Conservation (phyloP, 2,888 invertebrate genomes). For the Tachina fera region DNA sequence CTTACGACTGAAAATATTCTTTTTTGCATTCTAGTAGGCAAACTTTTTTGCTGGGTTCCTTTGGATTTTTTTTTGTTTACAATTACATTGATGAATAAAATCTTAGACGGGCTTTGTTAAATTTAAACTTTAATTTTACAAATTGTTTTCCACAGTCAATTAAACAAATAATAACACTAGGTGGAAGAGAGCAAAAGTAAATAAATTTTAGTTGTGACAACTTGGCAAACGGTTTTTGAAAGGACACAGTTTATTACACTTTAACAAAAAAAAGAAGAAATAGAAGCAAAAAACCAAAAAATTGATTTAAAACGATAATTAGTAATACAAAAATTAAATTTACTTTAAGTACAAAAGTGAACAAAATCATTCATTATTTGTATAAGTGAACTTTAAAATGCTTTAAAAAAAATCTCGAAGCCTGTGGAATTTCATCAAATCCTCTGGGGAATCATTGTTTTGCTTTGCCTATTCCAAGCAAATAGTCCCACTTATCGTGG, state of each 20-base stretch:
- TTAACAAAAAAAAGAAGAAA: neutral
- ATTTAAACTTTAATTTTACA: constrained; percentile 63
- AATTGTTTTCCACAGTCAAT: constrained; percentile 61
- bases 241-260: neutral
- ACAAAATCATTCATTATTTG: neutral
- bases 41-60: too few relatives aligned
- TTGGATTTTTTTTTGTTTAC: constrained; percentile 20
- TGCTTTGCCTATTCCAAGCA: too few relatives aligned
- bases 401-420: too few relatives aligned
- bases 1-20: too few relatives aligned
- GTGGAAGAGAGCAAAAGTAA: constrained; percentile 45
- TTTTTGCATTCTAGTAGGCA: too few relatives aligned
- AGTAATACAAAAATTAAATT: neutral
- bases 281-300: neutral
- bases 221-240: constrained; percentile 21
- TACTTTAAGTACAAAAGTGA: neutral
- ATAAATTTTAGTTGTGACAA: constrained; percentile 50
- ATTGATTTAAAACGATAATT: constrained; percentile 14
- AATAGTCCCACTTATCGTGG: too few relatives aligned
- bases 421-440: too few relatives aligned
- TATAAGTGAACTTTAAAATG: too few relatives aligned
- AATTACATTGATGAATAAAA: neutral
- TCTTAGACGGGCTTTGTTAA: constrained; percentile 25
- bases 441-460: too few relatives aligned
- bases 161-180: constrained; percentile 37